Evolutionary conservation across 1,140 invertebrate genomes (phyloP).

Genomic region (Macrotrachela quadricornifera): DNA sequence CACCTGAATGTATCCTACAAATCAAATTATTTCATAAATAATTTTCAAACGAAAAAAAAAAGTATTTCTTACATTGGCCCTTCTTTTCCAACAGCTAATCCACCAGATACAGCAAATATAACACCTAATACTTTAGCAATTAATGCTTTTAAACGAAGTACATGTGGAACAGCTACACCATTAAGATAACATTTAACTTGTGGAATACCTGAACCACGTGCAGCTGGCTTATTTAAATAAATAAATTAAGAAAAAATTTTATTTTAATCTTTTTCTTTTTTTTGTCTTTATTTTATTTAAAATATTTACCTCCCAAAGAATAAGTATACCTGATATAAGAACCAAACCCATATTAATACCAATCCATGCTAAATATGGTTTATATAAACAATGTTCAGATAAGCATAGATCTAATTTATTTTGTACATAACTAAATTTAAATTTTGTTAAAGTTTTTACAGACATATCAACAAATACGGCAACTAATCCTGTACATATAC

Average conservation of each 20-base stretch:
- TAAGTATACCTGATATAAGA: slow-evolving; percentile 55
- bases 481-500: slow-evolving; percentile 70
- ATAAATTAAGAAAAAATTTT: no score
- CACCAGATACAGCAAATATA: slow-evolving; percentile 72
- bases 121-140: slow-evolving; percentile 76
- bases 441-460: slow-evolving; percentile 55
- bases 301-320: slow-evolving; percentile 52
- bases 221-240: slow-evolving; percentile 45
- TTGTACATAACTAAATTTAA: slow-evolving; percentile 44
- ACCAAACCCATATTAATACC: slow-evolving; percentile 52
- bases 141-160: slow-evolving; percentile 61
- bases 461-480: slow-evolving; percentile 68
- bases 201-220: slow-evolving; percentile 87
- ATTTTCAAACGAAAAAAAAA: no score
- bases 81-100: slow-evolving; percentile 82
- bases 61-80: not conserved
- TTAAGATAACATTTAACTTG: slow-evolving; percentile 99
- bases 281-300: slow-evolving; percentile 9
- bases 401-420: slow-evolving; percentile 42
- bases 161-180: slow-evolving; percentile 52
- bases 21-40: no score
- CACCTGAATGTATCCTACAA: slow-evolving; percentile 67
- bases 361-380: slow-evolving; percentile 57
- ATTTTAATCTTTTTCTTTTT: no score
- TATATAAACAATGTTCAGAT: slow-evolving; percentile 40